These are phyloP conservation scores for Papilio polytes DNA, from an alignment of 1,140 invertebrate species.

Conservation along the genomic window DNA sequence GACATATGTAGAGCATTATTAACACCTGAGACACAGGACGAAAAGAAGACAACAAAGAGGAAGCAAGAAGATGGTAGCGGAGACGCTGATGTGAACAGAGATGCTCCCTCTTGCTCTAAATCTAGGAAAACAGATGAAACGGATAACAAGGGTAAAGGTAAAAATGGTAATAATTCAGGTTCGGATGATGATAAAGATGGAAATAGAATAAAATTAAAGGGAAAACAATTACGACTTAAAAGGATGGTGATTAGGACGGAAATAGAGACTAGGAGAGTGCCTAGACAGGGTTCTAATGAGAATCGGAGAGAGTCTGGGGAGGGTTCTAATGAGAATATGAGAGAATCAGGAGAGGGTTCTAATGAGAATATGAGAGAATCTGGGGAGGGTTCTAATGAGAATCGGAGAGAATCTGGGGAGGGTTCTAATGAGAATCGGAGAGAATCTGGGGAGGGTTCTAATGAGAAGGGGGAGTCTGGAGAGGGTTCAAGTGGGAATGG, in stretches of 20 bases:
- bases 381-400: no score
- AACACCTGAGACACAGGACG: background rate
- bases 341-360: no score
- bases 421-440: background rate
- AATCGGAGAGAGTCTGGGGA: no score
- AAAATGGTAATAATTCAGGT: background rate
- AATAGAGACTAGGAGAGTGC: no score
- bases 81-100: background rate
- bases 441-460: background rate
- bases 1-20: background rate
- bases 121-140: background rate
- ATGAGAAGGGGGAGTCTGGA: slow-evolving; percentile 32
- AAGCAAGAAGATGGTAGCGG: slow-evolving; percentile 1
- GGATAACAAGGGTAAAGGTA: background rate
- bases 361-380: no score
- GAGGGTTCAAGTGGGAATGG: slow-evolving; percentile 14
- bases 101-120: slow-evolving; percentile 9
- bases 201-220: background rate
- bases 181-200: background rate
- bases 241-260: no score
- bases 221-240: no score
- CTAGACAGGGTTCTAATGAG: no score
- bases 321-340: no score
- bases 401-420: no score
- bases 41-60: background rate